Base-by-base conservation (phyloP, 1,140 invertebrate genomes). In the Drepana arcuata region DNA sequence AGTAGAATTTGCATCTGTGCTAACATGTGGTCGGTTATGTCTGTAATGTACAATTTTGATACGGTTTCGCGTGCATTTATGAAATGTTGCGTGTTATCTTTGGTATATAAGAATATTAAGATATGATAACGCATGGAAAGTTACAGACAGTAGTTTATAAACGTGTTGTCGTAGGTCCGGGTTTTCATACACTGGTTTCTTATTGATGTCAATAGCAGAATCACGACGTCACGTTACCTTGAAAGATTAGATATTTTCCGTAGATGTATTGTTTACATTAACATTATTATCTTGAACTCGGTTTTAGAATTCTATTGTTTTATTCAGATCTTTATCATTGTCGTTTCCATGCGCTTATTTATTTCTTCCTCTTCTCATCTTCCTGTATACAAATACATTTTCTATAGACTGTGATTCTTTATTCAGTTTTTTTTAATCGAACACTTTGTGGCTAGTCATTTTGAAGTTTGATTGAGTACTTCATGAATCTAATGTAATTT, bases 131-230 rank as follows among this genome's bases (percentile, higher is more conserved):
- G 47, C 47, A 52, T 53, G 59, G 59, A 64, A 66, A 68, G 62
- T 43, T 57, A 60, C 48, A 14, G 41, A 18, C 36, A 34, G 21
- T 31, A 10, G 25, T 26, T 51, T 36, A 37, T 47, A 27, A 24
- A 39, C 25, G 28, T 48, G 53, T 75, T 75, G 63, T 52, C 68
- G 61, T 51, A 70, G 71, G 66, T 68, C 61, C 36, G 39, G 51
- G 18, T n/a, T 45, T 24, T 31, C 12, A 16, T 31, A n/a, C 26
- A 30, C 21, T 33, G 25, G 35, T 31, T 13, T 34, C 23, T 15
- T 16, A 35, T 13, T 7, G 7, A 13, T 18, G 15, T 30, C n/a
- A 15, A 31, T 33, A 13, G 16, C 18, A 29, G n/a, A 28, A 24
- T 40, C 32, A 23, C n/a, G 26, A 26, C 26, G 27, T 23, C 12